These are phyloP conservation scores for Eleginops maclovinus DNA, from an alignment of 2,113 vertebrate genomes.

Conservation along the genomic window DNA sequence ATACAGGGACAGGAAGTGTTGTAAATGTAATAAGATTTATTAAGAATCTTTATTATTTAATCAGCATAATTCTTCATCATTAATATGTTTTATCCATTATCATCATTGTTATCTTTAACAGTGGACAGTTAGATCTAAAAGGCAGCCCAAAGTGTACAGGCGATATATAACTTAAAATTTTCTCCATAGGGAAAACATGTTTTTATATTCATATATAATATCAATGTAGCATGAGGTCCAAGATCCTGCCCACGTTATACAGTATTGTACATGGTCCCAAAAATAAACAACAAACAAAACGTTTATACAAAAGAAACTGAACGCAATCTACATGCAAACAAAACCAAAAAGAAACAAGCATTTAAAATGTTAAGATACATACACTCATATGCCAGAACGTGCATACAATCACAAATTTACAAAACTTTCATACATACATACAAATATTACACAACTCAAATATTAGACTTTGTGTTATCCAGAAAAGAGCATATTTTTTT, in stretches of 20 bases:
- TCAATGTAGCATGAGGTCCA: slow-evolving; percentile 89
- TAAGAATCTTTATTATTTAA: slow-evolving; percentile 86
- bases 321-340: slow-evolving; percentile 84
- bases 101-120: slow-evolving; percentile 83
- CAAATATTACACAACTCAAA: slow-evolving; percentile 79
- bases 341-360: slow-evolving; percentile 76
- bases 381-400: slow-evolving; percentile 82
- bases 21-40: slow-evolving; percentile 89
- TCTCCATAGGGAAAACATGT: slow-evolving; percentile 93
- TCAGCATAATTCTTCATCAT: slow-evolving; percentile 83
- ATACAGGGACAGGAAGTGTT: slow-evolving; percentile 57
- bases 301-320: slow-evolving; percentile 71
- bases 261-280: slow-evolving; percentile 87
- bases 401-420: slow-evolving; percentile 81
- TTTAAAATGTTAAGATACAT: slow-evolving; percentile 77
- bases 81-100: slow-evolving; percentile 81
- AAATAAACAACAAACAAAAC: slow-evolving; percentile 73
- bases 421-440: slow-evolving; percentile 80
- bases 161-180: slow-evolving; percentile 90
- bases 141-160: slow-evolving; percentile 89
- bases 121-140: slow-evolving; percentile 87
- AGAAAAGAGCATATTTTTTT: slow-evolving; percentile 70
- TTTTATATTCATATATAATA: slow-evolving; percentile 87
- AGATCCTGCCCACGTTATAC: slow-evolving; percentile 86
- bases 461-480: slow-evolving; percentile 71